A percentile compares a stretch with the other conserved stretches of the same genome.
These are phyloP conservation scores for Sepioteuthis lessoniana DNA, from an alignment of 2,888 invertebrate species.

Conservation along the genomic window DNA sequence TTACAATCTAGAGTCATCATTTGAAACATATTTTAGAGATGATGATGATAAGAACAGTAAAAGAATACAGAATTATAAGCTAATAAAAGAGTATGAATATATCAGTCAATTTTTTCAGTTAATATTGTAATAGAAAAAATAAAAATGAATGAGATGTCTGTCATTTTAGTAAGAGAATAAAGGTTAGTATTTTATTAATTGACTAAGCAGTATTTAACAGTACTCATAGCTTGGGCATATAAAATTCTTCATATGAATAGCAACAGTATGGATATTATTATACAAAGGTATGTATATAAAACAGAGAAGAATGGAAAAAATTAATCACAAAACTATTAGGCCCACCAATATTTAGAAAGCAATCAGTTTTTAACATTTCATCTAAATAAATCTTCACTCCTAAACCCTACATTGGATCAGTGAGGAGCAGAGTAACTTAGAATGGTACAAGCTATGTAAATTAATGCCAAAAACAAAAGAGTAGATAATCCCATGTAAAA, in stretches of 20 bases:
- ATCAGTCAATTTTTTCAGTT: background rate
- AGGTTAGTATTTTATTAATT: background rate
- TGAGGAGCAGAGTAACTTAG: background rate
- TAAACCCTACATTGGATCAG: background rate
- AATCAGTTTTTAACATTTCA: background rate
- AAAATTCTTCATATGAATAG: background rate
- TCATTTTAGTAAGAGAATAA: background rate
- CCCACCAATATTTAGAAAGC: background rate
- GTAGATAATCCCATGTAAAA: background rate
- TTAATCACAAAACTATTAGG: background rate
- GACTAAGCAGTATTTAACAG: background rate
- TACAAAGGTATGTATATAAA: background rate
- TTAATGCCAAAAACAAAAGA: background rate
- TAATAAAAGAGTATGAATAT: background rate
- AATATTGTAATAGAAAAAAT: background rate
- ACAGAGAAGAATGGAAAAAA: background rate
- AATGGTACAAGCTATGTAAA: background rate
- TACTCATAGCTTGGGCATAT: background rate
- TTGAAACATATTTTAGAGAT: background rate
- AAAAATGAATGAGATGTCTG: background rate
- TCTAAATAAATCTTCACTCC: background rate
- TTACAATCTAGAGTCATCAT: background rate
- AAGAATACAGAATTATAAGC: background rate
- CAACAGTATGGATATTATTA: background rate
- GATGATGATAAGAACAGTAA: background rate